Evolutionary conservation across 2,888 invertebrate species (phyloP).

Genomic region (Bombylius major): DNA sequence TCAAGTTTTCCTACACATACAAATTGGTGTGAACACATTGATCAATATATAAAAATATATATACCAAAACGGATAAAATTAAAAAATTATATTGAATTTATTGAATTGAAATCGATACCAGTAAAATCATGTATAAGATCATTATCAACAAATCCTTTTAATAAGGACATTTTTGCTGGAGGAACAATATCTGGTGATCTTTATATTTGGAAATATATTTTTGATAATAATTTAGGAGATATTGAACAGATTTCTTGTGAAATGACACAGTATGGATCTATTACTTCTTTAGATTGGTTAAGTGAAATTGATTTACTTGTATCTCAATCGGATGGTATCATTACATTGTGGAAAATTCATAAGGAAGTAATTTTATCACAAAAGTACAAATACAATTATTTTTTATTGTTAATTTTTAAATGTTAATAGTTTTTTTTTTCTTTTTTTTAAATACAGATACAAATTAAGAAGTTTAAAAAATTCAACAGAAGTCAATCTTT

Average conservation of each 20-base stretch:
- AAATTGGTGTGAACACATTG: conserved; percentile 34
- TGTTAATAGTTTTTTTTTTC: not conserved
- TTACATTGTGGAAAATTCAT: conserved; percentile 26
- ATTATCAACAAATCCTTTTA: conserved; percentile 28
- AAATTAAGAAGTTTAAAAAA: not conserved
- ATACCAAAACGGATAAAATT: conserved; percentile 26
- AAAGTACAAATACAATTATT: conserved; percentile 16
- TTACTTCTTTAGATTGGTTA: conserved; percentile 30
- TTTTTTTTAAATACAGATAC: not conserved
- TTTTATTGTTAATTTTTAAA: not conserved
- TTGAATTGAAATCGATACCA: conserved; percentile 24
- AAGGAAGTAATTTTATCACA: conserved; percentile 23
- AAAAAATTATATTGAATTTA: conserved; percentile 24
- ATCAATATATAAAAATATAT: conserved; percentile 26
- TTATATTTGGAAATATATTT: conserved; percentile 27
- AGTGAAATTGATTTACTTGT: conserved; percentile 24
- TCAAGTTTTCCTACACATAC: conserved; percentile 28
- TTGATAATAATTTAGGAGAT: conserved; percentile 14
- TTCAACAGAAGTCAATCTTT: conserved; percentile 17
- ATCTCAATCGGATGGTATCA: conserved; percentile 28
- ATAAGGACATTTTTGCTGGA: conserved; percentile 31
- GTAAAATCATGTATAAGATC: conserved; percentile 28
- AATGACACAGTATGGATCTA: conserved; percentile 24
- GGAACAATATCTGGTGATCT: conserved; percentile 32
- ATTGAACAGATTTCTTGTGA: conserved; percentile 25